A percentile compares a stretch with the other conserved stretches of the same genome.
Evolutionary conservation across 2,797 vertebrate species (phyloP).

Genomic region (Dendrocincla tyrannina): DNA sequence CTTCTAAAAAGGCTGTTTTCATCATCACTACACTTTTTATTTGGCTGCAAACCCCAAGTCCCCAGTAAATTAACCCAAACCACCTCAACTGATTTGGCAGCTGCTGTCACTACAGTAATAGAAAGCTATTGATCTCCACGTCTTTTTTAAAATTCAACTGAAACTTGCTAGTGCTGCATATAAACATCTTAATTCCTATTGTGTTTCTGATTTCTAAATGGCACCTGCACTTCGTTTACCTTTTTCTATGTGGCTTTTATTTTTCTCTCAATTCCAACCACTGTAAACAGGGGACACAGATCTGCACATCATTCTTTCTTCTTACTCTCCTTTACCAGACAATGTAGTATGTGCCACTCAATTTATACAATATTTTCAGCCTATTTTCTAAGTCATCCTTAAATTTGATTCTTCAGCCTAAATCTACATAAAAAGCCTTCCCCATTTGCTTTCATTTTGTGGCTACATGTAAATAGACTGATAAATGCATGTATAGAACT

Average conservation of each 20-base stretch:
- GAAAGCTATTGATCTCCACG: background rate
- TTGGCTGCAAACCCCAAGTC: background rate
- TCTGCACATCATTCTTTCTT: background rate
- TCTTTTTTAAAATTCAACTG: slow-evolving; percentile 21
- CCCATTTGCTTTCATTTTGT: background rate
- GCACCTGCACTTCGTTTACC: background rate
- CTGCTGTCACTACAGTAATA: slow-evolving; percentile 3
- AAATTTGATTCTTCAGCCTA: background rate
- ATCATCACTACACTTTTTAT: background rate
- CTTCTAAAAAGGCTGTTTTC: background rate
- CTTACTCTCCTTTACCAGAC: background rate
- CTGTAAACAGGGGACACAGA: background rate
- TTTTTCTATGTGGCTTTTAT: background rate
- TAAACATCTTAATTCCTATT: background rate
- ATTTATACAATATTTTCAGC: background rate
- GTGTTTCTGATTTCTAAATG: background rate
- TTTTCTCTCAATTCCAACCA: background rate
- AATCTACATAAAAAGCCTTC: background rate
- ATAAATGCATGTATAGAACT: background rate
- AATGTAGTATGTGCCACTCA: background rate
- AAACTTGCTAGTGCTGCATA: background rate
- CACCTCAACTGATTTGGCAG: background rate
- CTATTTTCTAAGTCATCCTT: background rate
- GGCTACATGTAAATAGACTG: background rate
- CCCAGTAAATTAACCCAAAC: slow-evolving; percentile 16